Evolutionary conservation across 2,797 vertebrate species (phyloP), one percentile per base, ranked within the genome.

Genomic region (Aythya fuligula): DNA sequence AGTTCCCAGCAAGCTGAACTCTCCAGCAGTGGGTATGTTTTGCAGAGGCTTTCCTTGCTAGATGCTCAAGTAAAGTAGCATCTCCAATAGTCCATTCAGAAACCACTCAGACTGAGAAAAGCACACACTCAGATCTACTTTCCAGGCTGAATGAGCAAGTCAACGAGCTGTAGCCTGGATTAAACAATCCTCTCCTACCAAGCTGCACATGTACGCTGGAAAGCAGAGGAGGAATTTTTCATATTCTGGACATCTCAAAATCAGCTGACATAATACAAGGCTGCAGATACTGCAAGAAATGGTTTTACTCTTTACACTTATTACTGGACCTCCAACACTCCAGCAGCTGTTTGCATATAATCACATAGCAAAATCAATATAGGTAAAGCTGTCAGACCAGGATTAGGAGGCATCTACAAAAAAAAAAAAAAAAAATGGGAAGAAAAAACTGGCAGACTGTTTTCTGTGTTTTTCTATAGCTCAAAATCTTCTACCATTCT

Each of bases 341-440:
- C 58, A 4, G 15, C 71, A 94, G 94, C 83, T 93, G 76, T 74
- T 89, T 56, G 49, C 83, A 82, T 58, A 90, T 85, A 95, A 85
- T 80, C 91, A 71, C 49, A 47, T 1, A 57, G 58, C 38, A 79
- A 87, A 96, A 93, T 65, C 60, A 69, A 22, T 41, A 6, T 11
- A 62, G 9, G 47, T 58, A 75, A 85, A 78, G 65, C 56, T 72
- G 72, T 69, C 85, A 90, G 24, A 84, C 16, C 47, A 69, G 34
- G 24, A 64, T 38, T 36, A 74, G n/a, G 38, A 94, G 27, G 15
- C 21, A 78, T 36, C 16, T 72, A 49, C 20, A 65, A 72, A 84
- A 51, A 51, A 24, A 36, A 36, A 47, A 49, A 24, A 25, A 49
- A 90, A 38, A 34, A 8, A 5, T 27, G 22, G 14, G 56, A 11